These are phyloP conservation scores for Ligdia adustata DNA, from an alignment of 2,888 invertebrate species.

Conservation along the genomic window DNA sequence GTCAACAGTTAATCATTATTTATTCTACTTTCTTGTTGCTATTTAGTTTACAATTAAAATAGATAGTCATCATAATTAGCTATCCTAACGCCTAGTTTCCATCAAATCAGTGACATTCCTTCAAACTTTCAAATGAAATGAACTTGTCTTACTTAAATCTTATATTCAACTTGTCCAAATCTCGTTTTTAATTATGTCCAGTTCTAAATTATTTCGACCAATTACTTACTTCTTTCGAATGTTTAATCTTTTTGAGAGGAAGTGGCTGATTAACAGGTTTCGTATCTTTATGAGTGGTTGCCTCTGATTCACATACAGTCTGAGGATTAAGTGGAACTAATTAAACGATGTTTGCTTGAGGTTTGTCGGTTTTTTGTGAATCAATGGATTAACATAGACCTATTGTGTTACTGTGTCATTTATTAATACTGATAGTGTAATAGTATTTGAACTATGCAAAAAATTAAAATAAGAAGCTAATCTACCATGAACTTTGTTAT, in stretches of 20 bases:
- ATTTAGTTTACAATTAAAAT: too few relatives aligned
- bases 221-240: conserved; percentile 61
- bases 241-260: conserved; percentile 65
- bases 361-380: conserved; percentile 17
- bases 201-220: conserved; percentile 55
- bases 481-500: too few relatives aligned
- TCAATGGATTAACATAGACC: conserved; percentile 1
- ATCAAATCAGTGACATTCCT: conserved; percentile 22
- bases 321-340: conserved; percentile 47
- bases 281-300: conserved; percentile 57
- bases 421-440: too few relatives aligned
- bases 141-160: conserved; percentile 22
- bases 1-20: too few relatives aligned
- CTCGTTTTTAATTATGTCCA: conserved; percentile 54
- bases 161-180: conserved; percentile 33
- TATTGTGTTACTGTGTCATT: too few relatives aligned
- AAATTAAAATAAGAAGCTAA: too few relatives aligned
- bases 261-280: conserved; percentile 69
- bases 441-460: too few relatives aligned
- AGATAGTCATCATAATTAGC: too few relatives aligned
- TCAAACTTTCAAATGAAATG: conserved; percentile 32
- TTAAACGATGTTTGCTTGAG: conserved; percentile 37
- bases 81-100: conserved; percentile 14
- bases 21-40: too few relatives aligned
- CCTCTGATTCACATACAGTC: conserved; percentile 57